These are phyloP conservation scores for Malurus elegans DNA, from an alignment of 2,113 vertebrate species.

Conservation along the genomic window DNA sequence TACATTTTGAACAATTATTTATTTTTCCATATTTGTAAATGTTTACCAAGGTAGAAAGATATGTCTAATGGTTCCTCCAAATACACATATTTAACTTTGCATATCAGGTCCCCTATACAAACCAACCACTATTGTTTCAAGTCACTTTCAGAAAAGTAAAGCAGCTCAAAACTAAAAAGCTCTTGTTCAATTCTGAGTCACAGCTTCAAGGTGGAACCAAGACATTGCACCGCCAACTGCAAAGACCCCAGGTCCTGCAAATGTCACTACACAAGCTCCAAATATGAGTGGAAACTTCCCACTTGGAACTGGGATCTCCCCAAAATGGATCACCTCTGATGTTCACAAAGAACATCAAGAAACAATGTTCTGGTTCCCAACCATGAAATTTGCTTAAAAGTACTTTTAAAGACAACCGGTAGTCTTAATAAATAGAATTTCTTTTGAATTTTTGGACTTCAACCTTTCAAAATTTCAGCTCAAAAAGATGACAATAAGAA, in stretches of 20 bases:
- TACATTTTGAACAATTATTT: neutral
- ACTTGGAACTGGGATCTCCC: neutral
- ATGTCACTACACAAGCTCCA: neutral
- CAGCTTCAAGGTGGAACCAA: neutral
- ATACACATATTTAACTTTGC: slow-evolving; percentile 19
- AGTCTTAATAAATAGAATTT: neutral
- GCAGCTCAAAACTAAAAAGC: slow-evolving; percentile 23
- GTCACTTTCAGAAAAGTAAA: neutral
- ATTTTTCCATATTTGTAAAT: neutral
- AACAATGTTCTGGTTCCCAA: neutral
- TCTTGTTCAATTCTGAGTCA: slow-evolving; percentile 14
- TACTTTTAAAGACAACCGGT: neutral
- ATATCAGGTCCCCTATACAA: neutral
- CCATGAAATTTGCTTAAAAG: neutral
- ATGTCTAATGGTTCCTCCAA: neutral
- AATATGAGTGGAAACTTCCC: neutral
- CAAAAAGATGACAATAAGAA: neutral
- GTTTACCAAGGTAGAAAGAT: neutral
- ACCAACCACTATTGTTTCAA: neutral
- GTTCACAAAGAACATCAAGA: neutral
- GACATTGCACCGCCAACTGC: neutral
- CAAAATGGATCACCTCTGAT: neutral
- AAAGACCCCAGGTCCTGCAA: neutral
- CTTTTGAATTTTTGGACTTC: neutral
- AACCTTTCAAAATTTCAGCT: neutral